phyloP scores from a whole-genome alignment of 1,140 invertebrate genomes.

The Caenorhabditis brenneri region DNA sequence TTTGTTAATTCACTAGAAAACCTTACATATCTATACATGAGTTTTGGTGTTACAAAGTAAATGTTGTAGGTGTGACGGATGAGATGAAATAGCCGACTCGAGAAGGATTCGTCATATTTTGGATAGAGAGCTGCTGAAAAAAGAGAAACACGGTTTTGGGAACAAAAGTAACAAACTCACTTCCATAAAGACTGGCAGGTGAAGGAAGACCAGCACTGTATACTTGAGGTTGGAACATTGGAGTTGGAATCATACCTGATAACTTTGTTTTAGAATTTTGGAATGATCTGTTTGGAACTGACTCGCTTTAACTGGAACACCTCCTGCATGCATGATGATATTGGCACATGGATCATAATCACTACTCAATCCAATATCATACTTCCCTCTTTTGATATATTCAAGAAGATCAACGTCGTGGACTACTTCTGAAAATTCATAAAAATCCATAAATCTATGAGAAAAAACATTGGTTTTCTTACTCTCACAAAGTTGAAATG shows the following conservation, averaged over 20 bases:
- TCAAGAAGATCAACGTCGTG: not conserved
- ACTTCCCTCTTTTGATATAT: not conserved
- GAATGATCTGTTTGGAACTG: not conserved
- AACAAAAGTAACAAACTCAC: not conserved
- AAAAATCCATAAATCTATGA: too few species aligned
- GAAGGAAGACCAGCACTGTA: not conserved
- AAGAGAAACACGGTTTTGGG: too few species aligned
- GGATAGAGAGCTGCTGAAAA: constrained; percentile 2
- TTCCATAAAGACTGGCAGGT: constrained; percentile 17
- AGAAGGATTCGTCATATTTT: not conserved
- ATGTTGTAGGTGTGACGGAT: constrained; percentile 5
- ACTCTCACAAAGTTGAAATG: constrained; percentile 23
- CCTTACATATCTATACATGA: not conserved
- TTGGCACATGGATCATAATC: constrained; percentile 34
- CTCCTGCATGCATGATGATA: constrained; percentile 5
- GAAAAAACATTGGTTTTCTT: not conserved
- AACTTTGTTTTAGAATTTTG: not conserved
- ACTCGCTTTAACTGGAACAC: constrained; percentile 13
- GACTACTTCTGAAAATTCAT: not conserved
- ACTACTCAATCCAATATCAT: constrained; percentile 20
- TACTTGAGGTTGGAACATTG: constrained; percentile 12
- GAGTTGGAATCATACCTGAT: constrained; percentile 12
- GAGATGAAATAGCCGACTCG: not conserved
- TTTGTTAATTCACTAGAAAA: not conserved
- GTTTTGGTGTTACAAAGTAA: not conserved